These are phyloP conservation scores for Metacarcinus magister DNA, from an alignment of 2,888 invertebrate genomes.

Conservation along the genomic window DNA sequence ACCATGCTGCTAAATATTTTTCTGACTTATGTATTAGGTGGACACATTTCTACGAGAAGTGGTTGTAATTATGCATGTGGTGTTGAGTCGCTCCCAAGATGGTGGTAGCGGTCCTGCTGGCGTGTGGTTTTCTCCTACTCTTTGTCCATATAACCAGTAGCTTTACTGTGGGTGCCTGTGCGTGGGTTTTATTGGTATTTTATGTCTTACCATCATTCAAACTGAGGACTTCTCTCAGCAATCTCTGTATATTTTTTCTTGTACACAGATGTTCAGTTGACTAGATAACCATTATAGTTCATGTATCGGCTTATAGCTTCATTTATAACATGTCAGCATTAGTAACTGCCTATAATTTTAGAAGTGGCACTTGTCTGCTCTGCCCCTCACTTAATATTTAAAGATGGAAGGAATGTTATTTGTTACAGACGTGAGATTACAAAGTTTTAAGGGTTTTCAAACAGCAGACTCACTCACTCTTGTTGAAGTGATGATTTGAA, in stretches of 20 bases:
- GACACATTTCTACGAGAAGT: conserved; percentile 57
- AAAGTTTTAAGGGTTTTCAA: not conserved
- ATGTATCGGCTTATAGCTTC: conserved; percentile 75
- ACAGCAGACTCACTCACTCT: conserved; percentile 27
- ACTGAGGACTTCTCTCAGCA: conserved; percentile 66
- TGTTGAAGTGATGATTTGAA: not conserved
- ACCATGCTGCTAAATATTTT: conserved; percentile 65
- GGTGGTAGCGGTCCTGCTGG: conserved; percentile 61
- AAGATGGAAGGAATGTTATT: conserved; percentile 65
- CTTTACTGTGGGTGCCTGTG: conserved; percentile 76
- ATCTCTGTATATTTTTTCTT: conserved; percentile 75
- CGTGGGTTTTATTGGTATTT: conserved; percentile 78
- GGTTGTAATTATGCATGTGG: conserved; percentile 61
- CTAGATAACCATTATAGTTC: conserved; percentile 77
- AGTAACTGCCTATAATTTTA: conserved; percentile 78
- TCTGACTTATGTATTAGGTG: conserved; percentile 54
- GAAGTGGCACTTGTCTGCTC: conserved; percentile 76
- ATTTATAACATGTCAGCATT: conserved; percentile 79
- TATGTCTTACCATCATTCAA: conserved; percentile 74
- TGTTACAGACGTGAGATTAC: conserved; percentile 52
- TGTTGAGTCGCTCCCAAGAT: conserved; percentile 41
- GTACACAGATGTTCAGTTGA: conserved; percentile 75
- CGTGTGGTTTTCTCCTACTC: conserved; percentile 68
- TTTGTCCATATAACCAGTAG: conserved; percentile 76
- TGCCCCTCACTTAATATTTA: conserved; percentile 70